Evolutionary conservation across 2,797 vertebrate species (phyloP), one percentile per base, ranked within the genome.

Genomic region (Sylvilagus floridanus): DNA sequence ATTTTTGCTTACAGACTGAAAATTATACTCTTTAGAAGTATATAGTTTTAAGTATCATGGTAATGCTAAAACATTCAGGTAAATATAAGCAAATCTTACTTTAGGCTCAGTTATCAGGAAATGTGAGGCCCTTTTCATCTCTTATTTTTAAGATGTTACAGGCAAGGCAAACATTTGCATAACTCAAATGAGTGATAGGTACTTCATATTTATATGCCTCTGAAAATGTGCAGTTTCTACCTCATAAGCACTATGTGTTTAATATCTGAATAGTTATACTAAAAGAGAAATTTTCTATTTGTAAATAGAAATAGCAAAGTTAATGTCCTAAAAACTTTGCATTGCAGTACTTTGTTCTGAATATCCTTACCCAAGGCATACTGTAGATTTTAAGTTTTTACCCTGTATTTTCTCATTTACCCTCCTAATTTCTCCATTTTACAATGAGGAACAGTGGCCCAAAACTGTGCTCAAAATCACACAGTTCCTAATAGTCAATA

Each of bases 21-120:
- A 54, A 84, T 91, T 37, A 65, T 63, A 54, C 35, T 88, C 57
- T 60, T 93, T 93, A 76, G 47, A 92, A 94, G 28, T 91, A 66
- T 37, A 94, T 37, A 71, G 94, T 62, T 91, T 47, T 94, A 95
- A 96, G 54, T 87, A 60, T 91, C 32, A 71, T 76, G 17, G 84
- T 92, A 95, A 79, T 75, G 32, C 32, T 90, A 66, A 97, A 79
- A 94, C 95, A 95, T 77, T 88, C 65, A 90, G 62, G 72, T 78
- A 88, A 78, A 94, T 50, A 1, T 75, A 84, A 94, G 66, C 37
- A 62, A 83, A 92, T 30, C 65, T 63, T 75, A 19, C 68, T 13
- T 0, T 83, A 83, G 30, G 28, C 76, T 94, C 84, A 47, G 35
- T 94, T 95, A 52, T 84, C 22, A 90, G 42, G 16, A 62, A 3